Evolutionary conservation across 1,140 invertebrate genomes (phyloP).

Genomic region (Drosophila nannoptera): DNA sequence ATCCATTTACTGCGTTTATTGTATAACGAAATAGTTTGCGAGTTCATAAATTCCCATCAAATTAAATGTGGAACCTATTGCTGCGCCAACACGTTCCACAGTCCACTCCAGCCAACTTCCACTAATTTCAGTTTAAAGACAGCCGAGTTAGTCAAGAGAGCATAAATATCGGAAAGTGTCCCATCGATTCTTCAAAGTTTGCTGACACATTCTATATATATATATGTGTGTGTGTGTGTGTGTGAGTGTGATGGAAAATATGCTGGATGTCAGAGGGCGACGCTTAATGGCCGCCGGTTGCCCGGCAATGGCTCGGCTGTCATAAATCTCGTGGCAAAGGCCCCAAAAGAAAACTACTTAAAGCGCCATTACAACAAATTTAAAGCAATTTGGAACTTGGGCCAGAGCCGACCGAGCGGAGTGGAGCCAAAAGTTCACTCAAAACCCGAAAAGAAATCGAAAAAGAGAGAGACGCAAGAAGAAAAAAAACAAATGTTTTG

Average conservation of each 20-base stretch:
- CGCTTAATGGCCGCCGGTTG: slow-evolving; percentile 17
- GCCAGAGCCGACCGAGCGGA: slow-evolving; percentile 12
- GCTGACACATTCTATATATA: slow-evolving; percentile 44
- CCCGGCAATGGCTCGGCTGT: slow-evolving; percentile 27
- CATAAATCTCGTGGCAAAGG: slow-evolving; percentile 68
- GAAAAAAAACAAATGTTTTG: slow-evolving; percentile 73
- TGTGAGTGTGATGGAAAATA: slow-evolving; percentile 59
- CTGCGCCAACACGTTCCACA: too few species aligned
- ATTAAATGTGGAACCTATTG: too few species aligned
- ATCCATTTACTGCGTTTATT: too few species aligned
- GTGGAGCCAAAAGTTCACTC: slow-evolving; percentile 50
- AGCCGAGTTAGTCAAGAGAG: neutral
- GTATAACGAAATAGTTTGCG: too few species aligned
- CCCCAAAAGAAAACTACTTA: slow-evolving; percentile 71
- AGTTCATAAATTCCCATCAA: too few species aligned
- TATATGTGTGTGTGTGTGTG: neutral
- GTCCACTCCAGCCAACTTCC: neutral
- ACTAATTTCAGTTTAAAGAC: neutral
- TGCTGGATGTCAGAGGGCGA: slow-evolving; percentile 55
- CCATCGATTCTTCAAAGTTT: slow-evolving; percentile 45
- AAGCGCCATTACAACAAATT: slow-evolving; percentile 77
- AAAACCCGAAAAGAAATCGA: slow-evolving; percentile 46
- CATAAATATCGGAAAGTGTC: slow-evolving; percentile 26
- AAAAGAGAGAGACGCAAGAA: slow-evolving; percentile 13
- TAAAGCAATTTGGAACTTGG: slow-evolving; percentile 74